phyloP scores from a whole-genome alignment of 2,888 invertebrate species.

The Scaptomyza caliginosa region DNA sequence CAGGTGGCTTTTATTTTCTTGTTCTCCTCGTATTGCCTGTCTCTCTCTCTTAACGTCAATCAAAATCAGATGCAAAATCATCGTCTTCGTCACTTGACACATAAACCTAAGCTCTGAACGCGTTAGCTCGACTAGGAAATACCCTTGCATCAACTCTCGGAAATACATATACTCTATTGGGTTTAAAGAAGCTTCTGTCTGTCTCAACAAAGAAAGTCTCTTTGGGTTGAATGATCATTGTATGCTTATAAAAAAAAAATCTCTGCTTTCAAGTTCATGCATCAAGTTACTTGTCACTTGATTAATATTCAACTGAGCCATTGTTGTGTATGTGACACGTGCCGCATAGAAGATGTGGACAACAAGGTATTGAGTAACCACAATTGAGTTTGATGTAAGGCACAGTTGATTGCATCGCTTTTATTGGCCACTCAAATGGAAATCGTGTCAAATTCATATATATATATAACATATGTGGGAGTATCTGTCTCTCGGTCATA shows the following conservation, averaged over 20 bases:
- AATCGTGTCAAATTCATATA: slow-evolving; percentile 6
- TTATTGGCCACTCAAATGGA: slow-evolving; percentile 28
- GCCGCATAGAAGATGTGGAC: slow-evolving; percentile 30
- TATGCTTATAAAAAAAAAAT: background rate
- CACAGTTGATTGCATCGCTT: slow-evolving; percentile 16
- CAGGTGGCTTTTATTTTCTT: slow-evolving; percentile 16
- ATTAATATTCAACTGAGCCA: slow-evolving; percentile 5
- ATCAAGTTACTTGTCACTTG: background rate
- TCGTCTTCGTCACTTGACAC: slow-evolving; percentile 35
- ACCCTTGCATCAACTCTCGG: too few relatives aligned
- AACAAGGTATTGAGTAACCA: slow-evolving; percentile 31
- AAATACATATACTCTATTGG: too few relatives aligned
- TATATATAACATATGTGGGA: too few relatives aligned
- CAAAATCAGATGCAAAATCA: slow-evolving; percentile 8
- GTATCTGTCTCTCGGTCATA: background rate
- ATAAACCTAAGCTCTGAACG: too few relatives aligned
- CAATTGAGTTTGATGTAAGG: slow-evolving; percentile 27
- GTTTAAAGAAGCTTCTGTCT: too few relatives aligned
- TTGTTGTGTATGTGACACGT: slow-evolving; percentile 42
- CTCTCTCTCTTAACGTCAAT: slow-evolving; percentile 13
- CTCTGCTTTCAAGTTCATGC: background rate
- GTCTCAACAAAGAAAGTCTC: too few relatives aligned
- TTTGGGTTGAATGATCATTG: slow-evolving; percentile 1
- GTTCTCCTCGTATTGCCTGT: background rate
- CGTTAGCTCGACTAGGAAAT: too few relatives aligned